A percentile compares a stretch with the other conserved stretches of the same genome.
phyloP scores from a whole-genome alignment of 2,113 vertebrate species.

The Tyto alba region DNA sequence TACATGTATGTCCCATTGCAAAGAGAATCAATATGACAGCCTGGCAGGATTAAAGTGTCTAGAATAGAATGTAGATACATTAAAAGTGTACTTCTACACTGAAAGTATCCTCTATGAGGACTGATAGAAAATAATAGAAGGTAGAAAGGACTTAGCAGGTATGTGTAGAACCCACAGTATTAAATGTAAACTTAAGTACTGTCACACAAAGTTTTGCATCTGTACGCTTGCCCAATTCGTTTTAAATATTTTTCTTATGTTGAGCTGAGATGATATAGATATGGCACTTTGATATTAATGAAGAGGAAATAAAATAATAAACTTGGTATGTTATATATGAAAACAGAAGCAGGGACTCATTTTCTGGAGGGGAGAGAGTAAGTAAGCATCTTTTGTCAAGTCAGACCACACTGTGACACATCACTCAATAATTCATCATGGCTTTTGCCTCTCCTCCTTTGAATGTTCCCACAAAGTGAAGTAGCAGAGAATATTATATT shows the following conservation, averaged over 20 bases:
- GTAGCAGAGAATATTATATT: not conserved
- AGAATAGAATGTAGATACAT: not conserved
- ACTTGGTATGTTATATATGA: not conserved
- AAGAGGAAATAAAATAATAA: not conserved
- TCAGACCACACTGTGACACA: not conserved
- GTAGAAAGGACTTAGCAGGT: not conserved
- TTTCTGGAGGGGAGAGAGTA: not conserved
- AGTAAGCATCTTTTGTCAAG: not conserved
- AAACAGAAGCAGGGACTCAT: not conserved
- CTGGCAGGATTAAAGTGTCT: not conserved
- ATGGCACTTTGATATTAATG: not conserved
- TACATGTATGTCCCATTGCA: not conserved
- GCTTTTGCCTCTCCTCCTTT: not conserved
- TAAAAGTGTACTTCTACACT: not conserved
- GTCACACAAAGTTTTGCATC: not conserved
- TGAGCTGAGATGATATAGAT: not conserved
- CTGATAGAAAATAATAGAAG: not conserved
- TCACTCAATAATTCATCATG: not conserved
- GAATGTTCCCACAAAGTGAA: not conserved
- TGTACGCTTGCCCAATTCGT: not conserved
- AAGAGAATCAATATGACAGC: not conserved
- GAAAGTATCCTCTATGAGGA: no score
- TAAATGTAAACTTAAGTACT: not conserved
- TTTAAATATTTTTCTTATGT: not conserved
- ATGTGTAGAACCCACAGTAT: not conserved